Percentiles rank a stretch among this genome's conserved stretches.
phyloP scores from a whole-genome alignment of 2,797 vertebrate species.

The Pangasius larnaudii region DNA sequence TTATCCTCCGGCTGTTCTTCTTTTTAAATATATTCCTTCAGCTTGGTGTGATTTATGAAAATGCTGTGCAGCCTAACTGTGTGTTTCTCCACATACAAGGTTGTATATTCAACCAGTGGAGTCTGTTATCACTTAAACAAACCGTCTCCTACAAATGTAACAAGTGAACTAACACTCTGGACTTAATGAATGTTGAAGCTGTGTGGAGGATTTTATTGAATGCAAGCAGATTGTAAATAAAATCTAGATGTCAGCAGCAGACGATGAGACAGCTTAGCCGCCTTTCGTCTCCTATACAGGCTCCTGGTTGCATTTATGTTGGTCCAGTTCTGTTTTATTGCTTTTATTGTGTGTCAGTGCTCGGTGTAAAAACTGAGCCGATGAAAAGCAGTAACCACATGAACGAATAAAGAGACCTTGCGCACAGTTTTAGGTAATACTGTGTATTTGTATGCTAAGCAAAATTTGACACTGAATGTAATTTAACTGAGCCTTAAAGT shows the following conservation, averaged over 20 bases:
- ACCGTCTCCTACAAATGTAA: not conserved
- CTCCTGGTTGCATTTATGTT: constrained; percentile 51
- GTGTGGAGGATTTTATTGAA: constrained; percentile 12
- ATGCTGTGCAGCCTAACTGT: constrained; percentile 59
- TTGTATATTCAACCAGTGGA: constrained; percentile 67
- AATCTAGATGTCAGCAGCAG: not conserved
- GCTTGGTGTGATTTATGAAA: constrained; percentile 33
- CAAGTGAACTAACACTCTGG: not conserved
- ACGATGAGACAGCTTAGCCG: not conserved
- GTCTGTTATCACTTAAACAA: constrained; percentile 47
- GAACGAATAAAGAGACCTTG: constrained; percentile 76
- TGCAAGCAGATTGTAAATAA: constrained; percentile 27
- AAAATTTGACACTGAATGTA: not conserved
- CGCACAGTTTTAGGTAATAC: constrained; percentile 77
- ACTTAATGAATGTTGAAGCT: constrained; percentile 21
- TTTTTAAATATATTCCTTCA: constrained; percentile 50
- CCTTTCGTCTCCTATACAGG: constrained; percentile 4
- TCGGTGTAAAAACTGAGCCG: constrained; percentile 52
- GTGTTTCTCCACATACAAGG: constrained; percentile 68
- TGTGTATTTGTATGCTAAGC: constrained; percentile 11
- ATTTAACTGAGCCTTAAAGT: not conserved
- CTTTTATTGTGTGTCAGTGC: constrained; percentile 58
- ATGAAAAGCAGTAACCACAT: constrained; percentile 58
- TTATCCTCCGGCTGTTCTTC: not conserved
- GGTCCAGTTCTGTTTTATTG: constrained; percentile 52